A percentile compares a stretch with the other conserved stretches of the same genome.
Conservation (phyloP, 1,140 invertebrate species). For the Xylocopa sonorina region DNA sequence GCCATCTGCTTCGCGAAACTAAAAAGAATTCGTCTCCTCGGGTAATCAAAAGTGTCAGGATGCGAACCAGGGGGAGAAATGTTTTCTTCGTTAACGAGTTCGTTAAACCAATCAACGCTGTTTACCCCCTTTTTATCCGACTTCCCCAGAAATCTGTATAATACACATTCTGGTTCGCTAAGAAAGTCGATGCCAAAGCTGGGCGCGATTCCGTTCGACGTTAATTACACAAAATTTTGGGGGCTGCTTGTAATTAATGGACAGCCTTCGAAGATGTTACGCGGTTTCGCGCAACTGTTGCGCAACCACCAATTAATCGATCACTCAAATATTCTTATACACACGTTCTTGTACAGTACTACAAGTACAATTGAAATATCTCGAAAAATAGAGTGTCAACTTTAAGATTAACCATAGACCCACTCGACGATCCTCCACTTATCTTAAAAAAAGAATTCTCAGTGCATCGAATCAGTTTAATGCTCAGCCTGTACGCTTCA, state of each 20-base stretch:
- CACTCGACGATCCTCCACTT: no score
- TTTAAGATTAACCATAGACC: no score
- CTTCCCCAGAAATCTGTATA: background rate
- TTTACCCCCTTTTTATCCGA: constrained; percentile 40
- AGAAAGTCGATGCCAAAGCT: background rate
- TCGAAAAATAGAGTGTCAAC: no score
- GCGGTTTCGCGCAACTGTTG: constrained; percentile 49
- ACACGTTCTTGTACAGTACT: constrained; percentile 16
- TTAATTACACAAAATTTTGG: constrained; percentile 14
- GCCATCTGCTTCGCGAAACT: constrained; percentile 50
- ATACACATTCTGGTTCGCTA: background rate
- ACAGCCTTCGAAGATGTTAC: no score
- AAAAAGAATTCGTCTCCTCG: constrained; percentile 60
- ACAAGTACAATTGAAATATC: no score
- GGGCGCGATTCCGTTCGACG: no score
- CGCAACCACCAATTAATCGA: constrained; percentile 49
- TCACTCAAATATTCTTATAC: background rate
- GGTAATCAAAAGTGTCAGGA: constrained; percentile 61
- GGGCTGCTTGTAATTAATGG: background rate
- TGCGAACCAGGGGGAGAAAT: constrained; percentile 32
- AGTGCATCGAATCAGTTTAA: no score
- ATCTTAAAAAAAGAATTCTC: no score
- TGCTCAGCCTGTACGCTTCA: background rate
- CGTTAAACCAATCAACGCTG: constrained; percentile 51
- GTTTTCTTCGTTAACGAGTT: constrained; percentile 60